Conservation (phyloP, 2,113 vertebrate species). For the Antechinus stuartii region DNA sequence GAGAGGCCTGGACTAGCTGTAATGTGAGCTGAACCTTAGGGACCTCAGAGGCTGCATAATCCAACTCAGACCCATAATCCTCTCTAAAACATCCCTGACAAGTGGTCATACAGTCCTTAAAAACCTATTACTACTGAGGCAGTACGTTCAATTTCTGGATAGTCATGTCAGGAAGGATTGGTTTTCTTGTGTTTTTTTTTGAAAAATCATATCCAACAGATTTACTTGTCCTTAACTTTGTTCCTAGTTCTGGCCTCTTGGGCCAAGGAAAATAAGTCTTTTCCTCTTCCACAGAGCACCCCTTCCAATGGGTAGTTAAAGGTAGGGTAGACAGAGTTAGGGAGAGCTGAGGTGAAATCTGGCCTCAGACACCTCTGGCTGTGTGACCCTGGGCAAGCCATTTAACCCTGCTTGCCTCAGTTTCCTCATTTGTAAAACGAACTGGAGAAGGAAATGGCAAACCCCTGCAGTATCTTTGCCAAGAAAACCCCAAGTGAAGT, state of each 20-base stretch:
- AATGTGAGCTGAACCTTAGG: background rate
- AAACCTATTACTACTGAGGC: background rate
- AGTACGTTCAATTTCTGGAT: background rate
- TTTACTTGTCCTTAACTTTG: background rate
- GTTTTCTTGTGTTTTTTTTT: background rate
- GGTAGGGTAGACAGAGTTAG: background rate
- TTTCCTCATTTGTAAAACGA: background rate
- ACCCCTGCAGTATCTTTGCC: background rate
- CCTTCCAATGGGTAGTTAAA: background rate
- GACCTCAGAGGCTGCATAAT: background rate
- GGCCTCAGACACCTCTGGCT: background rate
- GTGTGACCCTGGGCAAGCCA: background rate
- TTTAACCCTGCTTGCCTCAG: background rate
- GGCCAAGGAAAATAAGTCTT: background rate
- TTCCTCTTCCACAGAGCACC: background rate
- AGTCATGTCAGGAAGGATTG: background rate
- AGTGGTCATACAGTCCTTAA: background rate
- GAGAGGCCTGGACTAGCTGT: background rate
- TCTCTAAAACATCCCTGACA: background rate
- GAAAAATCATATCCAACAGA: background rate
- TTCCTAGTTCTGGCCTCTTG: background rate
- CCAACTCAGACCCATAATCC: background rate
- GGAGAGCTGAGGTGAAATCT: background rate
- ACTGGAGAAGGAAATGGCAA: background rate
- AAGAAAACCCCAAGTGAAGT: background rate